Conservation (phyloP, 2,797 vertebrate species). For the Babyrousa celebensis region DNA sequence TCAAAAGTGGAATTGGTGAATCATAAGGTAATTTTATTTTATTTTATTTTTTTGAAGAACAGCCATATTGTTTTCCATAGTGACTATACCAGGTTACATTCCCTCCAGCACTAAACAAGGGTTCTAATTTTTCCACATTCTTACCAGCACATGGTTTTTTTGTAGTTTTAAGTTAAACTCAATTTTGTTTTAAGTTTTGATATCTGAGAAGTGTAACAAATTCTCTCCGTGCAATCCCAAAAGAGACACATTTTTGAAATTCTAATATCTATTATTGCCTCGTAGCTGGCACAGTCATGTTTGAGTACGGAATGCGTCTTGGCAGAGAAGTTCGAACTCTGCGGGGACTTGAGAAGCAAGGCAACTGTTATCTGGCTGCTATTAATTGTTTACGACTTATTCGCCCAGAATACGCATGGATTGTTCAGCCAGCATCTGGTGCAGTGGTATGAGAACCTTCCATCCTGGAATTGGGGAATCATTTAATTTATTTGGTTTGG, state of each 20-base stretch:
- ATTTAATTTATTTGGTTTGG: not conserved
- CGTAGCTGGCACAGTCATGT: constrained; percentile 97
- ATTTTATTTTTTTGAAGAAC: not conserved
- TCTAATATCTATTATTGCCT: not conserved
- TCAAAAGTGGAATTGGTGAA: constrained; percentile 10
- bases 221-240: not conserved
- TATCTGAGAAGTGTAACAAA: not conserved
- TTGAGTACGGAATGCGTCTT: constrained; percentile 96
- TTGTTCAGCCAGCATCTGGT: constrained; percentile 95
- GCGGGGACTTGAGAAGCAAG: constrained; percentile 96
- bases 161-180: not conserved
- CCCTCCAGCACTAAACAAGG: not conserved
- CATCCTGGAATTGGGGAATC: not conserved
- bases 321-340: constrained; percentile 96
- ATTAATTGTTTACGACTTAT: constrained; percentile 97
- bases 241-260: not conserved
- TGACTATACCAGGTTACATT: not conserved
- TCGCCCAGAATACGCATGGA: constrained; percentile 97
- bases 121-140: not conserved
- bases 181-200: constrained; percentile 43
- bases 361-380: constrained; percentile 96
- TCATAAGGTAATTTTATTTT: not conserved
- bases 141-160: not conserved
- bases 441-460: constrained; percentile 91
- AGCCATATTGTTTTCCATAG: not conserved